Percentiles rank a stretch among this genome's conserved stretches.
Conservation (phyloP, 2,113 vertebrate species). For the Tichodroma muraria region DNA sequence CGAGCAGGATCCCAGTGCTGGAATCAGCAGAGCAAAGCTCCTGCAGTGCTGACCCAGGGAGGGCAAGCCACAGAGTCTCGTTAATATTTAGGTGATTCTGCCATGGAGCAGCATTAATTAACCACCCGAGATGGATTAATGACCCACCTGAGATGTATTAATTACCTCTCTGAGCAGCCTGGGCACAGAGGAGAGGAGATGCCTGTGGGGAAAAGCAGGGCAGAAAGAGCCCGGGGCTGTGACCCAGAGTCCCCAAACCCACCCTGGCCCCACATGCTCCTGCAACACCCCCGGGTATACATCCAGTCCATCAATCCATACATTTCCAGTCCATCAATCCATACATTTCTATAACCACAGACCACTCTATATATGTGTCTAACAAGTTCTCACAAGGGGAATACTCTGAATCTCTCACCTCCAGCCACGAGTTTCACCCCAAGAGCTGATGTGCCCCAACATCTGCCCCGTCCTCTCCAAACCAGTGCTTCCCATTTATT, state of each 20-base stretch:
- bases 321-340: too few species aligned
- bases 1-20: background rate
- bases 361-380: rapidly evolving
- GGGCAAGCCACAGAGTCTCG: background rate
- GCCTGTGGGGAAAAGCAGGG: background rate
- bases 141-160: background rate
- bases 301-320: rapidly evolving
- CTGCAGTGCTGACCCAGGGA: background rate
- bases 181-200: background rate
- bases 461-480: background rate
- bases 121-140: background rate
- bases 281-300: rapidly evolving
- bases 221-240: background rate
- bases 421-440: background rate
- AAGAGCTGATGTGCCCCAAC: background rate
- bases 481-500: rapidly evolving
- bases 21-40: background rate
- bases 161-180: background rate
- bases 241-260: background rate
- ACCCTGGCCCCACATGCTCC: background rate
- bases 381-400: rapidly evolving
- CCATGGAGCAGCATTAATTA: background rate
- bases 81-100: background rate
- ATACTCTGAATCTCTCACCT: rapidly evolving
- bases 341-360: rapidly evolving